Conservation (phyloP, 2,888 invertebrate species). For the Dione juno region DNA sequence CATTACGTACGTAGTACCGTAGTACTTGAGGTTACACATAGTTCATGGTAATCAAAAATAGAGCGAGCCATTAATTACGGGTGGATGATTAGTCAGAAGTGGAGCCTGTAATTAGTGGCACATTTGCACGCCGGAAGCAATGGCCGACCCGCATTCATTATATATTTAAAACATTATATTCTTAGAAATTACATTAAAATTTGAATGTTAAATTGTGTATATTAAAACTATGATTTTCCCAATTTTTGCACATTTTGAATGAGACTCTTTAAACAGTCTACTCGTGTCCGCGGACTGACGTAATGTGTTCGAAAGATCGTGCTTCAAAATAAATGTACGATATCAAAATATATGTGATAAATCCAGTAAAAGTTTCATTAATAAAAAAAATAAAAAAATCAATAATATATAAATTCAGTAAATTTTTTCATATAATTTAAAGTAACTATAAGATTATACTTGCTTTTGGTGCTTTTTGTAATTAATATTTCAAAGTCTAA, state of each 20-base stretch:
- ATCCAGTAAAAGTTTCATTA: no score
- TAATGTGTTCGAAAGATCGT: no score
- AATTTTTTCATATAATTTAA: slow-evolving; percentile 3
- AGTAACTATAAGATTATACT: no score
- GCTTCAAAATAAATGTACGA: no score
- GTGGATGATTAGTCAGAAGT: slow-evolving; percentile 69
- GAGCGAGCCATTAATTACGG: slow-evolving; percentile 64
- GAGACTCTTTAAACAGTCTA: no score
- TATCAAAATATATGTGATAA: no score
- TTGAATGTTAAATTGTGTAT: no score
- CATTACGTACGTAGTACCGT: slow-evolving; percentile 48
- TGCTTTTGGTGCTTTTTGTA: background rate
- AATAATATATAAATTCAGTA: no score
- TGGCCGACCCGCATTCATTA: slow-evolving; percentile 56
- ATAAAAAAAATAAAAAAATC: no score
- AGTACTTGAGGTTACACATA: slow-evolving; percentile 39
- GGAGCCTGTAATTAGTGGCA: slow-evolving; percentile 72
- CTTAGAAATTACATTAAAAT: slow-evolving; percentile 34
- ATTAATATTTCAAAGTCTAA: slow-evolving; percentile 3
- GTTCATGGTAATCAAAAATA: slow-evolving; percentile 58
- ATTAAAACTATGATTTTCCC: no score
- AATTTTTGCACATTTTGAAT: no score
- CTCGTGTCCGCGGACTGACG: no score
- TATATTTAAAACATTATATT: slow-evolving; percentile 64
- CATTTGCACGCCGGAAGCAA: slow-evolving; percentile 62